A percentile compares a stretch with the other conserved stretches of the same genome.
Evolutionary conservation across 2,797 vertebrate species (phyloP).

Genomic region (Tarsius wallacei): DNA sequence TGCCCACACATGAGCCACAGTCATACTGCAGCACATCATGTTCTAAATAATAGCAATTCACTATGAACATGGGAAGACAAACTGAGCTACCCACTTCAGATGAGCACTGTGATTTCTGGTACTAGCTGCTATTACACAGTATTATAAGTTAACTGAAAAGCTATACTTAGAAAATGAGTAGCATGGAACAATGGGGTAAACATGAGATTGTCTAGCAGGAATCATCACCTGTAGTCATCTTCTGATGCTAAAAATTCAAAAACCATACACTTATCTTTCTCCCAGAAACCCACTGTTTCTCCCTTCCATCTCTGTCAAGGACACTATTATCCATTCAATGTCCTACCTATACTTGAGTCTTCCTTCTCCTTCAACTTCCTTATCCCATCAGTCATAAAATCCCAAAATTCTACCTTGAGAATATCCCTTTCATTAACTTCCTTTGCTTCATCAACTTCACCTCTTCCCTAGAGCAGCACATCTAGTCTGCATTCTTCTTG

Average conservation of each 20-base stretch:
- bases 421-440: not conserved
- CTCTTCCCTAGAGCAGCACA: not conserved
- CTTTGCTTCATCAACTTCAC: not conserved
- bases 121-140: not conserved
- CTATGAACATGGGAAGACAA: not conserved
- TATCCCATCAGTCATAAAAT: not conserved
- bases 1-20: not conserved
- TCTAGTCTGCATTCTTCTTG: not conserved
- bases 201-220: not conserved
- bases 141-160: not conserved
- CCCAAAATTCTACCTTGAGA: conserved; percentile 9
- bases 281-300: not conserved
- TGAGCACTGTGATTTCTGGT: not conserved
- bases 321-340: not conserved
- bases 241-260: not conserved
- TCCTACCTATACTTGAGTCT: not conserved
- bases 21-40: not conserved
- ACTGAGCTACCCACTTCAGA: not conserved
- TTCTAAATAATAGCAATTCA: not conserved
- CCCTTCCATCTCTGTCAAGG: not conserved
- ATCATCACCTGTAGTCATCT: not conserved
- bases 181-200: not conserved
- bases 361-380: not conserved
- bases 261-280: not conserved
- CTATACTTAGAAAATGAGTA: not conserved